These are phyloP conservation scores for Seriola aureovittata DNA, from an alignment of 2,113 vertebrate species.

Conservation along the genomic window DNA sequence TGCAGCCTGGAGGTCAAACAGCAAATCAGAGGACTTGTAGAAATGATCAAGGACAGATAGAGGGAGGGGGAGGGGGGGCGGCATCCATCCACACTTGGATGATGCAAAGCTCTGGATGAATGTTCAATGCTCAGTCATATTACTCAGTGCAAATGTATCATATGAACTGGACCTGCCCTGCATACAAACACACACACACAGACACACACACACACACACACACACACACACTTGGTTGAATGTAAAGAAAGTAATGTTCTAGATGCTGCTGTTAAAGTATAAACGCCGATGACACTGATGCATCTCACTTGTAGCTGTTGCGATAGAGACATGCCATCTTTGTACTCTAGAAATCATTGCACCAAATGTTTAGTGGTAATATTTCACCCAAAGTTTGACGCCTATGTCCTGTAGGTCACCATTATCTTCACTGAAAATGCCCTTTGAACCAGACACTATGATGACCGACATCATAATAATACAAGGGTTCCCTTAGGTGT, in stretches of 20 bases:
- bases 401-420: slow-evolving; percentile 60
- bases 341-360: slow-evolving; percentile 69
- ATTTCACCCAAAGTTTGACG: slow-evolving; percentile 65
- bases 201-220: slow-evolving; percentile 37
- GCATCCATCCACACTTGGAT: slow-evolving; percentile 22
- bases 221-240: slow-evolving; percentile 70
- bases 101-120: slow-evolving; percentile 66
- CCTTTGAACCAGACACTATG: slow-evolving; percentile 35
- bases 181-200: slow-evolving; percentile 48
- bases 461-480: slow-evolving; percentile 22
- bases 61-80: slow-evolving; percentile 3
- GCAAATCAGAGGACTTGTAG: slow-evolving; percentile 51
- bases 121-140: slow-evolving; percentile 71
- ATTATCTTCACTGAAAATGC: slow-evolving; percentile 51
- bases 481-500: slow-evolving; percentile 42
- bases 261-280: slow-evolving; percentile 78
- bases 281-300: slow-evolving; percentile 65
- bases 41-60: slow-evolving; percentile 25
- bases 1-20: slow-evolving; percentile 40
- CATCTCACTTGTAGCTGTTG: slow-evolving; percentile 68
- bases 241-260: slow-evolving; percentile 76
- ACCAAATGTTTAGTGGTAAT: slow-evolving; percentile 67
- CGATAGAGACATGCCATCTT: slow-evolving; percentile 55
- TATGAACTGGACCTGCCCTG: slow-evolving; percentile 68
- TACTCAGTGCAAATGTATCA: slow-evolving; percentile 65